These are phyloP conservation scores for Chondrilla cf. caribensis DNA, from an alignment of 37 sponge, comb jelly and placozoan genomes.

Conservation along the genomic window DNA sequence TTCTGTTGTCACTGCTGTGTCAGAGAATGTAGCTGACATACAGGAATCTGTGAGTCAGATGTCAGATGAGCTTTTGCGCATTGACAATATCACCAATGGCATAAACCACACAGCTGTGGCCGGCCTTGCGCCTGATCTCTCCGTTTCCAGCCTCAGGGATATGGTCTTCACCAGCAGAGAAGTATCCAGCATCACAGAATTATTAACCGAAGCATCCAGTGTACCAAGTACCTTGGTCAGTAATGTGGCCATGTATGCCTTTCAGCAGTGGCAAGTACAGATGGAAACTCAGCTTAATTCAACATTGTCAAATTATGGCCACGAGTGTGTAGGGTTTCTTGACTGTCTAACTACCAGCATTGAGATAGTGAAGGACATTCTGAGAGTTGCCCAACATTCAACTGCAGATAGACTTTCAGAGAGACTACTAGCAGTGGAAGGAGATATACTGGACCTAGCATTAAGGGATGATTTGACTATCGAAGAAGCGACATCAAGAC, in stretches of 20 bases:
- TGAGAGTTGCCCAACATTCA: neutral
- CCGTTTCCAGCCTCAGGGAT: too few species aligned
- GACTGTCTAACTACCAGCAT: conserved; percentile 8
- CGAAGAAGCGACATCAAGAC: neutral
- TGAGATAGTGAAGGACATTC: neutral
- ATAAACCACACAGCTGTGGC: too few species aligned
- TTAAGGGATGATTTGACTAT: neutral
- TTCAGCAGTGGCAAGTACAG: neutral
- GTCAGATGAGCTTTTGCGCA: too few species aligned
- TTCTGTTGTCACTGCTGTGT: too few species aligned
- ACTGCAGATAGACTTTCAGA: neutral
- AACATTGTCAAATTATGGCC: neutral
- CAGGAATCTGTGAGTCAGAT: too few species aligned
- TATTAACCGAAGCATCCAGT: too few species aligned
- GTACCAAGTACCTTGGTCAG: too few species aligned
- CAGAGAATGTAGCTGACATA: too few species aligned
- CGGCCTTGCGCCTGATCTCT: too few species aligned
- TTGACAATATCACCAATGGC: too few species aligned
- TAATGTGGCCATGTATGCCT: neutral
- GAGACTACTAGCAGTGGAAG: neutral
- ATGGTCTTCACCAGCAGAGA: too few species aligned
- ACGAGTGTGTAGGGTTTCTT: neutral
- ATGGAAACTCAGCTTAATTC: neutral
- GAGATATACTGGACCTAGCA: neutral
- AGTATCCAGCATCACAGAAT: too few species aligned